These are phyloP conservation scores for Gandaritis pyraliata DNA, from an alignment of 2,888 invertebrate species.

Conservation along the genomic window DNA sequence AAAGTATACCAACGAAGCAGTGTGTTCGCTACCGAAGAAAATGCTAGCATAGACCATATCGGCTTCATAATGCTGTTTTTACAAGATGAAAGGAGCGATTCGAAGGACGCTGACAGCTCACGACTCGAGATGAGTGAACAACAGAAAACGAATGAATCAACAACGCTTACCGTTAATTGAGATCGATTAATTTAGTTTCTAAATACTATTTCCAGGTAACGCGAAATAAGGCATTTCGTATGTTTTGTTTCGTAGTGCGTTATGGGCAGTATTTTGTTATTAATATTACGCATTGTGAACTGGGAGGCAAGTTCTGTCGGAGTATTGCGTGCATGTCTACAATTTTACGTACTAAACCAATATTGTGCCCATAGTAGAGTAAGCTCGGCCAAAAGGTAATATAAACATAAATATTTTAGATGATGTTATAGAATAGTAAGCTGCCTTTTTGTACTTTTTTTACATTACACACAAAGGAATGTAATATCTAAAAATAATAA, in stretches of 20 bases:
- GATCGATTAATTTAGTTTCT: conserved; percentile 78
- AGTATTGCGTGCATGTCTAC: conserved; percentile 65
- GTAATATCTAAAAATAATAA: conserved; percentile 53
- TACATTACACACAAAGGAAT: conserved; percentile 52
- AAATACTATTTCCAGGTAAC: conserved; percentile 80
- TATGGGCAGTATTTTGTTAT: conserved; percentile 57
- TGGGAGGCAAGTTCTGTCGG: conserved; percentile 55
- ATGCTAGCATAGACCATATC: conserved; percentile 3
- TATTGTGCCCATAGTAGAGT: conserved; percentile 80
- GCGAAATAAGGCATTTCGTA: conserved; percentile 80
- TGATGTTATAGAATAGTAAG: conserved; percentile 62
- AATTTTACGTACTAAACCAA: conserved; percentile 63
- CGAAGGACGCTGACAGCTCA: conserved; percentile 56
- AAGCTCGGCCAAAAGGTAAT: conserved; percentile 74
- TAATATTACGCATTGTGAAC: conserved; percentile 33
- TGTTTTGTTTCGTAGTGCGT: conserved; percentile 55
- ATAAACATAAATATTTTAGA: conserved; percentile 38
- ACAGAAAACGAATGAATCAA: conserved; percentile 63
- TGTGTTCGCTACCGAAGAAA: background rate
- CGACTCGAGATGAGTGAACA: conserved; percentile 38
- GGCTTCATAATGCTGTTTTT: conserved; percentile 16
- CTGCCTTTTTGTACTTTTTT: conserved; percentile 75
- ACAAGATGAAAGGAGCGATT: conserved; percentile 31
- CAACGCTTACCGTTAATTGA: conserved; percentile 79
- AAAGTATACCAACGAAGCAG: background rate